A percentile compares a stretch with the other conserved stretches of the same genome.
Evolutionary conservation across 2,113 vertebrate genomes (phyloP).

Genomic region (Labeo catla): DNA sequence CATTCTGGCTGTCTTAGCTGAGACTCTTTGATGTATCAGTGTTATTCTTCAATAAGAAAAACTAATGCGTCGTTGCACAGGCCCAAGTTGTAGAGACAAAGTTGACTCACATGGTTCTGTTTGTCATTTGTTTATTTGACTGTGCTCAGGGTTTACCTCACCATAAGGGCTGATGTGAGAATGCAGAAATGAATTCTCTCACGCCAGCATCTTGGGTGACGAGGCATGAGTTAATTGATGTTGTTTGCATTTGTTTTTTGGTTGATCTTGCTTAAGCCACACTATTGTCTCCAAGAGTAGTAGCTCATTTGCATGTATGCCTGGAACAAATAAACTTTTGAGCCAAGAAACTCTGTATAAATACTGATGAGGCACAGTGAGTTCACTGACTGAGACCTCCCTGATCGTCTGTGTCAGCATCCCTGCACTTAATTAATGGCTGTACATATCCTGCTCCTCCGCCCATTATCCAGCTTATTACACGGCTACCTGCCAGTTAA

Average conservation of each 20-base stretch:
- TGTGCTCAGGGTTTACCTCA: slow-evolving; percentile 19
- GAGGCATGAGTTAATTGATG: slow-evolving; percentile 18
- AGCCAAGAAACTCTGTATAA: slow-evolving; percentile 47
- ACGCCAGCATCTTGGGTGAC: not conserved
- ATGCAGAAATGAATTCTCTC: not conserved
- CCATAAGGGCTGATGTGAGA: slow-evolving; percentile 5
- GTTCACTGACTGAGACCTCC: slow-evolving; percentile 61
- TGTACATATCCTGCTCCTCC: slow-evolving; percentile 52
- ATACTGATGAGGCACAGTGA: slow-evolving; percentile 38
- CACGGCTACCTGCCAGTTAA: no score
- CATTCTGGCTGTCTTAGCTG: not conserved
- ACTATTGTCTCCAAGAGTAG: slow-evolving; percentile 6
- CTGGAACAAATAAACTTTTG: slow-evolving; percentile 51
- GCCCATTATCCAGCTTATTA: slow-evolving; percentile 14
- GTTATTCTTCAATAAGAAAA: slow-evolving; percentile 57
- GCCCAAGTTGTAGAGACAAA: slow-evolving; percentile 22
- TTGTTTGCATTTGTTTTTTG: slow-evolving; percentile 20
- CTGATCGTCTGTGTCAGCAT: slow-evolving; percentile 53
- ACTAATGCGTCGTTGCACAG: slow-evolving; percentile 41
- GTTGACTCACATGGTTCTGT: slow-evolving; percentile 35
- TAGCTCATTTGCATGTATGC: slow-evolving; percentile 50
- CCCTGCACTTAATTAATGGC: slow-evolving; percentile 59
- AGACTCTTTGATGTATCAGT: slow-evolving; percentile 30
- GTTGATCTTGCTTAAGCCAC: slow-evolving; percentile 33
- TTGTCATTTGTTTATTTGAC: slow-evolving; percentile 44